These are phyloP conservation scores for Tetraodon nigroviridis DNA, from an alignment of 2,113 vertebrate species.

Conservation along the genomic window DNA sequence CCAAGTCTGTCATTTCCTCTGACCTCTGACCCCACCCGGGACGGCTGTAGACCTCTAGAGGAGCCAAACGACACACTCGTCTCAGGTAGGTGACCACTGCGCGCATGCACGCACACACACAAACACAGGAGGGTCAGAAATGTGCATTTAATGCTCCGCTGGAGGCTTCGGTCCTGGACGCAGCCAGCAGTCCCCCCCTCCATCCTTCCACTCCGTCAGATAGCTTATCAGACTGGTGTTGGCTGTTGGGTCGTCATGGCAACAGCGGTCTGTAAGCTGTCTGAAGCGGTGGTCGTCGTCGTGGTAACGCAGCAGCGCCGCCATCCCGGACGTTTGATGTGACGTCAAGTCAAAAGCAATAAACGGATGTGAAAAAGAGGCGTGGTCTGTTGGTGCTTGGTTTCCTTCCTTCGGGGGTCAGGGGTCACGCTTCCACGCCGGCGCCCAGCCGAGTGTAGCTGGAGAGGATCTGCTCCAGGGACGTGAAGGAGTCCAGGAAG, in stretches of 20 bases:
- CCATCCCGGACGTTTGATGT: no score
- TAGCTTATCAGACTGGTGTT: constrained; percentile 99
- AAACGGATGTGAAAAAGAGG: constrained; percentile 22
- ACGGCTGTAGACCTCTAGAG: not conserved
- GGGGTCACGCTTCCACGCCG: not conserved
- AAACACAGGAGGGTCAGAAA: not conserved
- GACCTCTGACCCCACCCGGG: not conserved
- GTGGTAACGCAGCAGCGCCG: no score
- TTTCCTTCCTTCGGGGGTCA: no score
- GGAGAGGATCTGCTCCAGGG: constrained; percentile 89
- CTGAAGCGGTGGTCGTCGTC: constrained; percentile 85
- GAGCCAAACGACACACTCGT: constrained; percentile 12
- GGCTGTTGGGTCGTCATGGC: constrained; percentile 87
- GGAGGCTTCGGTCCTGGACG: no score
- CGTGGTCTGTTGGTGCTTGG: no score
- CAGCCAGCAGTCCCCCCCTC: not conserved
- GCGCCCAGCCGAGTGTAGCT: constrained; percentile 81
- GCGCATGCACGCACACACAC: no score
- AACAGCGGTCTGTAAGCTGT: constrained; percentile 98
- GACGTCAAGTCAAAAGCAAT: constrained; percentile 31
- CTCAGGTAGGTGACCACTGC: constrained; percentile 59
- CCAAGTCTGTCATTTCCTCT: constrained; percentile 56
- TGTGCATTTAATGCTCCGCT: not conserved
- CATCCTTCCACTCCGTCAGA: constrained; percentile 81
- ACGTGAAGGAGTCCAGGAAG: constrained; percentile 89